Evolutionary conservation across 2,888 invertebrate genomes (phyloP), one percentile per base, ranked within the genome.

Genomic region (Andrena haemorrhoa): DNA sequence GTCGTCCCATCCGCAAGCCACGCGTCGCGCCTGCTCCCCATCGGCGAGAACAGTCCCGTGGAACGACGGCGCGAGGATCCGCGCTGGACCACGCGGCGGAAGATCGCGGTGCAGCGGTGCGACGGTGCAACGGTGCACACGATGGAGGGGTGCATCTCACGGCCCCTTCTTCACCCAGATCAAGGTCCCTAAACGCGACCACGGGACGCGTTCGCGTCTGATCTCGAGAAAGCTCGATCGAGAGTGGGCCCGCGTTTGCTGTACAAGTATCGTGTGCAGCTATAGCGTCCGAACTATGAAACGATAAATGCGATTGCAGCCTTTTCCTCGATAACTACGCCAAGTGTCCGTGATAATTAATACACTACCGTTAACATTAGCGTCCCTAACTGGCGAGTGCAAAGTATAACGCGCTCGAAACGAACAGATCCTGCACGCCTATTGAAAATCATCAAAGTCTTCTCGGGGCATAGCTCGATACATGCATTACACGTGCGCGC

Each of bases 171-270:
- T 31, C 41, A 78, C 65, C 65, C 71, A 31, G 31, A 23, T 23
- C 56, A 23, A 41, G 56, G 23, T 23, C 23, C 56, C 23, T 56
- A 26, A 26, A 56, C 56, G 23, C 49, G 33, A 68, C 31, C 23
- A 8, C 41, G 26, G 20, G 10, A 26, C 66, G 31, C 41, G 31
- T 16, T 49, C 77, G 58, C 80, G 73, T 80, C 61, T 73, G 80
- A 80, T 80, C 80, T 80, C 80, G 79, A 80, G 80, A 80, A 73
- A 61, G 8, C 47, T 68, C 61, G 61, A 71, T 58, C 64, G 49
- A 29, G 12, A 29, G 20, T 56, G 61, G 64, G 31, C 61, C 66
- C 47, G 31, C 56, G 31, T 8, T 60, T 47, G 41, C 60, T 76
- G 20, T 33, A 53, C 29, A 41, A 49, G n/a, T 61, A 53, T 53